Conservation (phyloP, 1,140 invertebrate species). For the Solenopsis invicta region DNA sequence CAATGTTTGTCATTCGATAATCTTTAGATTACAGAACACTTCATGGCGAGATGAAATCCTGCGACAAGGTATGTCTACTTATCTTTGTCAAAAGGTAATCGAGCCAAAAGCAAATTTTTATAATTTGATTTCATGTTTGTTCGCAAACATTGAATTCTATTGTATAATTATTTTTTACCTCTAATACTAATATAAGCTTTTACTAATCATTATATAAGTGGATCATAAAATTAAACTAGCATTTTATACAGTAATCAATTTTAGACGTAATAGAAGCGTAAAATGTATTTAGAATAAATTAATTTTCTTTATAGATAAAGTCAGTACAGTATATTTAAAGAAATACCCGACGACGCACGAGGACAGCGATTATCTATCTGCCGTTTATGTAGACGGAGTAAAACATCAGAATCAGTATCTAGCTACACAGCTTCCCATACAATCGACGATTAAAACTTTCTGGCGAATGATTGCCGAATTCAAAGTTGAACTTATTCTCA, state of each 20-base stretch:
- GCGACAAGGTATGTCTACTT: slow-evolving; percentile 35
- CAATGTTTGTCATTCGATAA: not conserved
- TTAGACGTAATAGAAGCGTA: not conserved
- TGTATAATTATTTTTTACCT: too few species aligned
- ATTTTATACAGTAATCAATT: not conserved
- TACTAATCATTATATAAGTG: not conserved
- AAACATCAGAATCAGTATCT: slow-evolving; percentile 92
- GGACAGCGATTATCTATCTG: slow-evolving; percentile 79
- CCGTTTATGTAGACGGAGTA: slow-evolving; percentile 73
- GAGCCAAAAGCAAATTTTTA: slow-evolving; percentile 83
- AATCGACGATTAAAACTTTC: slow-evolving; percentile 95
- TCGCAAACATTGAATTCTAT: too few species aligned
- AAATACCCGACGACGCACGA: slow-evolving; percentile 75
- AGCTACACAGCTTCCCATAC: slow-evolving; percentile 95
- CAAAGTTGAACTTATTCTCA: slow-evolving; percentile 89
- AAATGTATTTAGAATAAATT: not conserved
- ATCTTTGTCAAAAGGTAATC: slow-evolving; percentile 71
- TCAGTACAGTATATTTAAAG: slow-evolving; percentile 74
- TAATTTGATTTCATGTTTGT: too few species aligned
- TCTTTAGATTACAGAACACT: slow-evolving; percentile 71
- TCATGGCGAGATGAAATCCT: slow-evolving; percentile 77
- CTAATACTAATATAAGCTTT: not conserved
- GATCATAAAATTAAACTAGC: not conserved
- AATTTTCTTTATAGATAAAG: slow-evolving; percentile 51
- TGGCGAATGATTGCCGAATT: slow-evolving; percentile 95